phyloP scores from a whole-genome alignment of 1,140 invertebrate species.

The Panagrolaimus sp. region DNA sequence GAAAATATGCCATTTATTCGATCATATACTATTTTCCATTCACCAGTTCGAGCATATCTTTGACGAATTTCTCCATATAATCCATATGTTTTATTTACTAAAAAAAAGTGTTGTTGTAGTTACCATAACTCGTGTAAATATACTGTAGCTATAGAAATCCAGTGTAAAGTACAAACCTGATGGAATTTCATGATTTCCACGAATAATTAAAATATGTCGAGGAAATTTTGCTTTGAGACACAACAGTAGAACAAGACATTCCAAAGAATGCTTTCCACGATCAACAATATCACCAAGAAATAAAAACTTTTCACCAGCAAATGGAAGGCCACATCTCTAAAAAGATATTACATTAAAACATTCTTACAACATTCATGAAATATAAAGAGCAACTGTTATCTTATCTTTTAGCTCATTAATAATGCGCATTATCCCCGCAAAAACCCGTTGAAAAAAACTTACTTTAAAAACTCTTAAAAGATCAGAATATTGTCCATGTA shows the following conservation, averaged over 20 bases:
- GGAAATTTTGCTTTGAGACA: slow-evolving; percentile 72
- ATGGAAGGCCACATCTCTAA: slow-evolving; percentile 60
- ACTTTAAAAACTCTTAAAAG: slow-evolving; percentile 54
- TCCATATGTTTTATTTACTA: slow-evolving; percentile 74
- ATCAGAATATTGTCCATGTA: slow-evolving; percentile 66
- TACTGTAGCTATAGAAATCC: slow-evolving; percentile 27
- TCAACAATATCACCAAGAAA: slow-evolving; percentile 25
- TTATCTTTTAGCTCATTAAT: too few species aligned
- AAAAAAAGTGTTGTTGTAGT: too few species aligned
- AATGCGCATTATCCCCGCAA: too few species aligned
- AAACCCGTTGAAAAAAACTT: not conserved
- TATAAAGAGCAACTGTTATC: too few species aligned
- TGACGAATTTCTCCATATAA: slow-evolving; percentile 69
- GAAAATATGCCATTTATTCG: slow-evolving; percentile 75
- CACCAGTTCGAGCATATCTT: slow-evolving; percentile 87
- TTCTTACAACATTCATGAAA: not conserved
- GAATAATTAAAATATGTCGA: slow-evolving; percentile 89
- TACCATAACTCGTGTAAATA: too few species aligned
- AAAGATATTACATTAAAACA: slow-evolving; percentile 38
- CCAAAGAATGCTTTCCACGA: slow-evolving; percentile 23
- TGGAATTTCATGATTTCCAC: slow-evolving; percentile 93
- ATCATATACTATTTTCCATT: slow-evolving; percentile 81
- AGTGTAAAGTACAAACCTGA: slow-evolving; percentile 56
- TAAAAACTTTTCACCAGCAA: slow-evolving; percentile 52
- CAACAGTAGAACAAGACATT: slow-evolving; percentile 20